phyloP scores from a whole-genome alignment of 2,888 invertebrate genomes.

The Ariolimax columbianus region DNA sequence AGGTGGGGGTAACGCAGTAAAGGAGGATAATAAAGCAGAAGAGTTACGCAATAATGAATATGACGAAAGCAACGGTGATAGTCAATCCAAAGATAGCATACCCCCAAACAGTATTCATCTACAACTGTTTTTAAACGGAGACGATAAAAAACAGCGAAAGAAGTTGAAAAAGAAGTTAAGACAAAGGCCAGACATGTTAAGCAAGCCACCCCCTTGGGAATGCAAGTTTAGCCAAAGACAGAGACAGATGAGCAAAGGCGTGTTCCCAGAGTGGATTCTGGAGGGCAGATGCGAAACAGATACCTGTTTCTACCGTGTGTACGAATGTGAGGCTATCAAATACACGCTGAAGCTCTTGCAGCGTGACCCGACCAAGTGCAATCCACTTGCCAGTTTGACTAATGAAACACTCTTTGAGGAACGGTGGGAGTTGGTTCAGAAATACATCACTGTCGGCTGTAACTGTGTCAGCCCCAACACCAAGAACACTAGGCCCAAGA shows the following conservation, averaged over 20 bases:
- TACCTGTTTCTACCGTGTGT: slow-evolving; percentile 71
- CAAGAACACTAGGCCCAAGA: background rate
- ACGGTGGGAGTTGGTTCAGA: slow-evolving; percentile 64
- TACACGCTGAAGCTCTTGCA: slow-evolving; percentile 71
- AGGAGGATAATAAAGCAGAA: background rate
- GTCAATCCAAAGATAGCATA: slow-evolving; percentile 30
- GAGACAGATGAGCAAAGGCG: slow-evolving; percentile 65
- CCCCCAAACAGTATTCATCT: slow-evolving; percentile 47
- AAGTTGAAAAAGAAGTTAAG: slow-evolving; percentile 53
- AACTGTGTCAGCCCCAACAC: slow-evolving; percentile 60
- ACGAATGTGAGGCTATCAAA: slow-evolving; percentile 70
- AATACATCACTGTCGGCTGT: slow-evolving; percentile 69
- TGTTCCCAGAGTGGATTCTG: slow-evolving; percentile 68
- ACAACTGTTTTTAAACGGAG: slow-evolving; percentile 43
- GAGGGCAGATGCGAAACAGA: slow-evolving; percentile 67
- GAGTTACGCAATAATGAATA: slow-evolving; percentile 10
- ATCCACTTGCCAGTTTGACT: slow-evolving; percentile 70
- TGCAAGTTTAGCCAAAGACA: slow-evolving; percentile 63
- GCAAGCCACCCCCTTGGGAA: slow-evolving; percentile 66
- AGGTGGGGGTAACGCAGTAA: background rate
- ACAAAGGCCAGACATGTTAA: slow-evolving; percentile 51
- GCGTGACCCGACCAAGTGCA: slow-evolving; percentile 69
- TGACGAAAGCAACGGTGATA: slow-evolving; percentile 13
- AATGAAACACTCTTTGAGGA: slow-evolving; percentile 69
- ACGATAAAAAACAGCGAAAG: slow-evolving; percentile 51